Conservation (phyloP, 2,113 vertebrate genomes). For the Grus americana region DNA sequence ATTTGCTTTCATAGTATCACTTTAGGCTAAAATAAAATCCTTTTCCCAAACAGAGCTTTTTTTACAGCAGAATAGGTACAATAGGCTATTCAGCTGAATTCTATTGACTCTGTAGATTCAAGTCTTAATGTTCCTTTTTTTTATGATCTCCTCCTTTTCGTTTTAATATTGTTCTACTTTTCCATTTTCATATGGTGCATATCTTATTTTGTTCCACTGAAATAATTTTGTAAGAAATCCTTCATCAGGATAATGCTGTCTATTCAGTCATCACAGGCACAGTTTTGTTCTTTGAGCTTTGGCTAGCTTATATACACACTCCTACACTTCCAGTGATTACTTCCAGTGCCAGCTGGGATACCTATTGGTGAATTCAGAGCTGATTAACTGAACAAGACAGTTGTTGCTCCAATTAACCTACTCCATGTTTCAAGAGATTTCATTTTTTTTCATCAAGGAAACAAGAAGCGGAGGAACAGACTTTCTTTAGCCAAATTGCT, state of each 20-base stretch:
- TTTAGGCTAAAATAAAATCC: slow-evolving; percentile 13
- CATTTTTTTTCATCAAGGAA: slow-evolving; percentile 43
- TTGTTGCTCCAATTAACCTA: slow-evolving; percentile 53
- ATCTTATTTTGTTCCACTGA: slow-evolving; percentile 35
- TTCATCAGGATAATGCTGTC: slow-evolving; percentile 20
- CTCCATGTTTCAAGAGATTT: slow-evolving; percentile 29
- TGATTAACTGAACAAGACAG: slow-evolving; percentile 54
- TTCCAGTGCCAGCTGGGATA: slow-evolving; percentile 58
- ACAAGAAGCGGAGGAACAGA: slow-evolving; percentile 24
- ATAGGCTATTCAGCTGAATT: slow-evolving; percentile 16
- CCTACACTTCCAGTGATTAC: slow-evolving; percentile 30
- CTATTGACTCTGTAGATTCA: neutral
- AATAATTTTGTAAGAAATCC: slow-evolving; percentile 30
- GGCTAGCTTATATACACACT: slow-evolving; percentile 12
- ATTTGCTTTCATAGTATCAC: neutral
- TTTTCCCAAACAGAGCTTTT: neutral
- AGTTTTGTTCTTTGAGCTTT: slow-evolving; percentile 31
- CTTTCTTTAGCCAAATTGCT: slow-evolving; percentile 7
- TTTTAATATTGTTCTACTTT: slow-evolving; percentile 32
- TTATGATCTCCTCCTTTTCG: neutral
- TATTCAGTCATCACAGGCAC: slow-evolving; percentile 17
- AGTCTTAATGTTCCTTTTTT: slow-evolving; percentile 8
- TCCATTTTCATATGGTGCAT: neutral
- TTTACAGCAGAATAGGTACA: neutral
- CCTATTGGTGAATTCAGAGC: slow-evolving; percentile 42